A percentile compares a stretch with the other conserved stretches of the same genome.
These are phyloP conservation scores for Sciurus vulgaris DNA, from an alignment of 2,797 vertebrate species.

Conservation along the genomic window DNA sequence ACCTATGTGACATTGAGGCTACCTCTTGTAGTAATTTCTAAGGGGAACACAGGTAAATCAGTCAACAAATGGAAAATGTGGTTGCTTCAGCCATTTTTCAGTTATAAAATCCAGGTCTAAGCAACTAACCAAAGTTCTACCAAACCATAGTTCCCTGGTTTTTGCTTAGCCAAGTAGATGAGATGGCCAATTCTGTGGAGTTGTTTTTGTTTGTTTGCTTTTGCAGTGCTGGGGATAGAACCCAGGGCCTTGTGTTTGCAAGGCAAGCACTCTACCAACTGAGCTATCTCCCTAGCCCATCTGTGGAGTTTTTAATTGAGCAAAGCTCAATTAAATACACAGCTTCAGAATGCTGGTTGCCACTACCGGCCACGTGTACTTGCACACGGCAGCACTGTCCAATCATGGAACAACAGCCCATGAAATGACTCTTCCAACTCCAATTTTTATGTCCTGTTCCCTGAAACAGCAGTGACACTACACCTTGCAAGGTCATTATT, in stretches of 20 bases:
- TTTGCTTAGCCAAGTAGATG: background rate
- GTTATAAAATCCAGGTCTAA: background rate
- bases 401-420: background rate
- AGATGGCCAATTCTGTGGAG: background rate
- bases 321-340: background rate
- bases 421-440: background rate
- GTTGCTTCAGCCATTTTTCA: background rate
- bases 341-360: background rate
- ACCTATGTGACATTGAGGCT: background rate
- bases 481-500: slow-evolving; percentile 55
- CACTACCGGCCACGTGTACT: background rate
- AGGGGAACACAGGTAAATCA: background rate
- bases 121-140: background rate
- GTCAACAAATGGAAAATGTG: background rate
- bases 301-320: too few species aligned
- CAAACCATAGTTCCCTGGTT: background rate
- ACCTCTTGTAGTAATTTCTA: background rate
- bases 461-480: background rate
- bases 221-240: too few species aligned
- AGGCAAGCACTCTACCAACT: too few species aligned
- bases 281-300: too few species aligned
- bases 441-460: slow-evolving; percentile 31
- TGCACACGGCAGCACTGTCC: background rate
- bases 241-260: too few species aligned
- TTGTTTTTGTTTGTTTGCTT: too few species aligned